Evolutionary conservation across 2,888 invertebrate species (phyloP), one percentile per base, ranked within the genome.

Genomic region (Chymomyza caudatula): DNA sequence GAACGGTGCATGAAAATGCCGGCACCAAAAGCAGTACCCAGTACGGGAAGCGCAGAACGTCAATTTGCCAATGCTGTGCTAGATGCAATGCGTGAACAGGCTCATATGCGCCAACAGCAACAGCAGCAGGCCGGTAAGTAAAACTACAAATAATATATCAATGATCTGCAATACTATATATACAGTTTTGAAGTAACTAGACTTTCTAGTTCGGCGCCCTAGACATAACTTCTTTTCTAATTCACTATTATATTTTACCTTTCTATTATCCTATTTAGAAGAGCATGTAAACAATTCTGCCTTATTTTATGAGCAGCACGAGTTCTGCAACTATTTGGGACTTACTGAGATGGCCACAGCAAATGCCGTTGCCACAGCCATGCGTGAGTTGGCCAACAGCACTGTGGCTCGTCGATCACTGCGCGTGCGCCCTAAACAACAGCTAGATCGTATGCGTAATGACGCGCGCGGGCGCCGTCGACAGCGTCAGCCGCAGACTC

Each of bases 291-390:
- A 6, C 55, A 37, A 55, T 29, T 19, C 19, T 20, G 60, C 57
- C 0, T 71, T 76, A 60, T 76, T 85, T 43, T 86, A 86, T 70
- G 79, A 88, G 65, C 90, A 90, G 63, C 89, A 90, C 47, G 90
- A 90, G 64, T 90, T 90, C 63, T 90, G 89, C 71, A 90, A 88
- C 67, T 90, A 90, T 65, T 73, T 90, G 17, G 90, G 90, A 0
- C 78, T 90, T 2, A 88, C 88, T 4, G 90, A 87, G 11, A 74
- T 89, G 74, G 84, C 89, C 1, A 89, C 89, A 2, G 89, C 89
- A 0, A 88, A 87, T 58, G 90, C 89, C 0, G 86, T 89, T 59
- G 87, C 86, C 5, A 77, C 66, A 22, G 89, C 88, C 0, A 87
- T 88, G 63, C 77, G 84, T 1, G 89, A 88, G 62, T 53, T 88